Evolutionary conservation across 1,140 invertebrate species (phyloP).

Genomic region (Magallana angulata): DNA sequence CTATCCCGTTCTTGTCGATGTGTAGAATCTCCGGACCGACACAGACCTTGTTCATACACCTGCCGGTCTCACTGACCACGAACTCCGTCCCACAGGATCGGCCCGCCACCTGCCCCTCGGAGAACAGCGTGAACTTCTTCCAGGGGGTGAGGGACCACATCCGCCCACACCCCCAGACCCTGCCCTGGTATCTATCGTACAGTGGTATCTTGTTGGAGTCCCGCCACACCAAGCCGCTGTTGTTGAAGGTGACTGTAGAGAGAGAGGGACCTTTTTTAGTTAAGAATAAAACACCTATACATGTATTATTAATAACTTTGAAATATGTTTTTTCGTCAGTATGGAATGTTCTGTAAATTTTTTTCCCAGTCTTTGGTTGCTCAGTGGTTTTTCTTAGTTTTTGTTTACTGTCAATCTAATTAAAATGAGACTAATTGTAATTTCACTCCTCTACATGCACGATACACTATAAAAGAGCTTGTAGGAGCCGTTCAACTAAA

Average conservation of each 20-base stretch:
- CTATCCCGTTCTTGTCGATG: background rate
- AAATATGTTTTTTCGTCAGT: no score
- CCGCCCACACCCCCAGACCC: background rate
- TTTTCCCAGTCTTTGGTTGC: no score
- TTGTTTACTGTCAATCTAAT: no score
- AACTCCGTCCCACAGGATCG: background rate
- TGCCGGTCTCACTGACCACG: background rate
- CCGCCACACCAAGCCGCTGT: background rate
- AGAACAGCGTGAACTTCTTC: slow-evolving; percentile 4
- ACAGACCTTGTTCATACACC: background rate
- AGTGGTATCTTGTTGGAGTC: background rate
- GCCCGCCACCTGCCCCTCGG: background rate
- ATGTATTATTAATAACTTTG: no score
- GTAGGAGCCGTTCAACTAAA: no score
- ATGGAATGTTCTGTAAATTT: no score
- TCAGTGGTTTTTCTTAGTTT: no score
- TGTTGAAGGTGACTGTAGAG: background rate
- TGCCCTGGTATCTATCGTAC: background rate
- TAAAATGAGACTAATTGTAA: no score
- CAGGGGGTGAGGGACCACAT: background rate
- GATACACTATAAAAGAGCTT: no score
- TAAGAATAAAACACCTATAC: no score
- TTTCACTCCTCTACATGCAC: no score
- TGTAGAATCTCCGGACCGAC: background rate
- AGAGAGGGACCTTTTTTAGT: background rate